Evolutionary conservation across 2,888 invertebrate species (phyloP).

Genomic region (Drosophila niveifrons): DNA sequence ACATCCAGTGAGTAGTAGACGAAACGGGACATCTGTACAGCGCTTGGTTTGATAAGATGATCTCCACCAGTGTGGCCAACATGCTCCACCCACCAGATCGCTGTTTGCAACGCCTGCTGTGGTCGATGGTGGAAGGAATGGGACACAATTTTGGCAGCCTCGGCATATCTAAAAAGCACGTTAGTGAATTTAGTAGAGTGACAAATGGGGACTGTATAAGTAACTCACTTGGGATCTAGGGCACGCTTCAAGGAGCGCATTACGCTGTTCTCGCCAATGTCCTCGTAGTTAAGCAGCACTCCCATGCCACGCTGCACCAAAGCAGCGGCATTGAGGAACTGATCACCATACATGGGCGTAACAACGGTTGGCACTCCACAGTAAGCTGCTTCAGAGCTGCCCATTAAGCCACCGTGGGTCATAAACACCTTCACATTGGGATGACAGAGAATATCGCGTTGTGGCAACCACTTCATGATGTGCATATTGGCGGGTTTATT

Average conservation of each 20-base stretch:
- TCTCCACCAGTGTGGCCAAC: conserved; percentile 88
- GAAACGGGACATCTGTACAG: conserved; percentile 81
- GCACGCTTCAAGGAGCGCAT: conserved; percentile 85
- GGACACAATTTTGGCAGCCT: conserved; percentile 86
- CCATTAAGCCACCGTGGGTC: conserved; percentile 91
- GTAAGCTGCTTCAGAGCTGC: conserved; percentile 89
- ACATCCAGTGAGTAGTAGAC: conserved; percentile 83
- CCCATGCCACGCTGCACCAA: conserved; percentile 87
- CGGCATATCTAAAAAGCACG: conserved; percentile 61
- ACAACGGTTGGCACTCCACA: conserved; percentile 89
- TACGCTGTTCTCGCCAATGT: conserved; percentile 86
- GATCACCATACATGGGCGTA: conserved; percentile 90
- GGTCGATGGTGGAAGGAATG: conserved; percentile 87
- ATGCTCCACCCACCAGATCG: conserved; percentile 90
- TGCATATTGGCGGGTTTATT: conserved; percentile 88
- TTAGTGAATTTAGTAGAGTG: background rate
- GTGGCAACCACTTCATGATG: conserved; percentile 90
- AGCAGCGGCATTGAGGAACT: conserved; percentile 87
- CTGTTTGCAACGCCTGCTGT: conserved; percentile 87
- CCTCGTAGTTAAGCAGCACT: conserved; percentile 85
- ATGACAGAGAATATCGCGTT: conserved; percentile 91
- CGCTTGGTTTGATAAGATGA: conserved; percentile 86
- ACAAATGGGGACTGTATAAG: accelerated
- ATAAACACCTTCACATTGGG: conserved; percentile 89
- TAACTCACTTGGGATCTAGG: conserved; percentile 86